phyloP scores from a whole-genome alignment of 2,888 invertebrate species.

The Allygus modestus region DNA sequence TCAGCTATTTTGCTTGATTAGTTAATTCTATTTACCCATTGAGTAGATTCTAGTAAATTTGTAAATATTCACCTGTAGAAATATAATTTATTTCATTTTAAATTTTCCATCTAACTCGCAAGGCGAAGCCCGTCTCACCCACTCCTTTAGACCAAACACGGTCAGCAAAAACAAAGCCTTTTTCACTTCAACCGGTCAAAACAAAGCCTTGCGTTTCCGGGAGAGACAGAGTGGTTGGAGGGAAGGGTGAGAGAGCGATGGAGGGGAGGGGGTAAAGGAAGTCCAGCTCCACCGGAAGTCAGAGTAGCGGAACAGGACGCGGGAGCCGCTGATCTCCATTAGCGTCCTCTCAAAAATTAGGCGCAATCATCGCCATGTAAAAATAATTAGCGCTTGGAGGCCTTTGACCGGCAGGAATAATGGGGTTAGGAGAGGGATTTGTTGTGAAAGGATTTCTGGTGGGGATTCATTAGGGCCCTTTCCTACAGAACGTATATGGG shows the following conservation, averaged over 20 bases:
- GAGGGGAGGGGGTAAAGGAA: not conserved
- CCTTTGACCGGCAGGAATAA: slow-evolving; percentile 38
- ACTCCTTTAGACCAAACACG: too few species aligned
- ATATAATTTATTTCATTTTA: too few species aligned
- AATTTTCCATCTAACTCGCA: too few species aligned
- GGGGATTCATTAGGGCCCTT: not conserved
- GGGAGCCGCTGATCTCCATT: slow-evolving; percentile 15
- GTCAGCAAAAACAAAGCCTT: not conserved
- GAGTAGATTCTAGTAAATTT: too few species aligned
- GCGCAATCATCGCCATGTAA: slow-evolving; percentile 35
- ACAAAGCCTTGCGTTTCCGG: slow-evolving; percentile 5
- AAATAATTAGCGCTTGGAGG: slow-evolving; percentile 36
- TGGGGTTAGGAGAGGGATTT: slow-evolving; percentile 10
- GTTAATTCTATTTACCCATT: too few species aligned
- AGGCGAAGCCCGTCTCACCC: too few species aligned
- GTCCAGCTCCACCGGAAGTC: slow-evolving; percentile 29
- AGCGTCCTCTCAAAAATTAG: slow-evolving; percentile 36
- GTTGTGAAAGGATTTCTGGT: slow-evolving; percentile 2
- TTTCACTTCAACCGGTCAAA: slow-evolving; percentile 6
- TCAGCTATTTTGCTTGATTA: too few species aligned
- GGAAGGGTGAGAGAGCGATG: not conserved
- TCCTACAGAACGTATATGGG: too few species aligned
- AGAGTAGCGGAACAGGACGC: slow-evolving; percentile 25
- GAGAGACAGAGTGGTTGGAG: not conserved
- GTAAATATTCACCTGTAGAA: too few species aligned